A percentile compares a stretch with the other conserved stretches of the same genome.
Conservation (phyloP, 1,140 invertebrate genomes). For the Caenorhabditis brenneri region DNA sequence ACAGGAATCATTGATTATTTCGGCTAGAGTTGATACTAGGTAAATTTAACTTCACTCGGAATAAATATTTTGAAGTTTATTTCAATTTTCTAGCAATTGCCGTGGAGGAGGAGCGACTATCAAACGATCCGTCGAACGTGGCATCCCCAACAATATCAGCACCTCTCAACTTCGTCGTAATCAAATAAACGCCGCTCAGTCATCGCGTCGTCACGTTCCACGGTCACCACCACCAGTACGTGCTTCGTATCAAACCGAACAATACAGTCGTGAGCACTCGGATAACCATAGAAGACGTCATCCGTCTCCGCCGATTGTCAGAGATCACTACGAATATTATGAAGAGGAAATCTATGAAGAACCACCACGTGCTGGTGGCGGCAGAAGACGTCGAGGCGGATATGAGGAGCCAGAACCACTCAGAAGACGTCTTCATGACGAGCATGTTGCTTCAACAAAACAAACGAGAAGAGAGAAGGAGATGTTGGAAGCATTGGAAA, state of each 20-base stretch:
- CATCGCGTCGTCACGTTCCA: neutral
- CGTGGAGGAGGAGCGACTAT: neutral
- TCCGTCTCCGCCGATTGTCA: neutral
- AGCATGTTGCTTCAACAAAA: neutral
- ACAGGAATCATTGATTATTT: constrained; percentile 1
- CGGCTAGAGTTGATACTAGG: constrained; percentile 19
- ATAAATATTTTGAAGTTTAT: too few species aligned
- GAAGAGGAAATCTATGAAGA: neutral
- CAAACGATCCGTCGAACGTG: neutral
- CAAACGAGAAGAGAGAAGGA: neutral
- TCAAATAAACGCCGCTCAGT: neutral
- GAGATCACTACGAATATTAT: neutral
- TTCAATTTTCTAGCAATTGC: neutral
- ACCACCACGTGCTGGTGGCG: neutral
- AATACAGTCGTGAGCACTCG: neutral
- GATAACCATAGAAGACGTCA: neutral
- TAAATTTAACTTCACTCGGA: too few species aligned
- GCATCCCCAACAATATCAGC: constrained; percentile 12
- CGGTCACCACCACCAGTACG: neutral
- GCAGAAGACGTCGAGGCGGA: neutral
- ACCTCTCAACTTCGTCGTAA: neutral
- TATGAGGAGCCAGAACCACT: neutral
- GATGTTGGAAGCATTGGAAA: neutral
- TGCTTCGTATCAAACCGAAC: constrained; percentile 11
- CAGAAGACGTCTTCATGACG: constrained; percentile 11